Evolutionary conservation across 2,888 invertebrate species (phyloP), one percentile per base, ranked within the genome.

Genomic region (Tupiocoris notatus): DNA sequence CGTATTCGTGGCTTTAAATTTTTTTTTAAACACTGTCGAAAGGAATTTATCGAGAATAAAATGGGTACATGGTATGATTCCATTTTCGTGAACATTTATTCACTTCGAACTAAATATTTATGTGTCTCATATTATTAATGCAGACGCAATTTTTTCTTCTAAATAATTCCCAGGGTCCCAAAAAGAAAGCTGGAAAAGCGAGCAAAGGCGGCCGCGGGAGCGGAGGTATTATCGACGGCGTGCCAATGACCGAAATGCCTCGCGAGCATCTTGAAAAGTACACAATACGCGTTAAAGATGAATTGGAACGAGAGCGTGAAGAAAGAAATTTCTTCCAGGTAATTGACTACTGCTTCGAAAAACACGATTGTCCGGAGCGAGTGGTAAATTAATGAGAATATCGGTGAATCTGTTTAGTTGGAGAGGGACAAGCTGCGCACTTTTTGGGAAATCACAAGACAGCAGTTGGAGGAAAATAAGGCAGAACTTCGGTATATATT

Each of bases 291-390:
- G 89, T 96, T 20, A 91, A 94, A 83, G 94, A 94, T 83, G 96
- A 97, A 86, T 87, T 96, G 83, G 96, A 97, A 83, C 89, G 94
- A 76, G 97, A 98, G 84, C 87, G 97, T 81, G 97, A 97, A 84
- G 97, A 98, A 84, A 86, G 98, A 74, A 97, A 97, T 84, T 97
- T 92, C 84, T 97, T 96, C 82, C 97, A 97, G 85, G 84, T 97
- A 25, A 63, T 67, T 2, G 67, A 39, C 3, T 39, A 39, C n/a
- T n/a, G n/a, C n/a, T n/a, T n/a, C n/a, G n/a, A n/a, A n/a, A n/a
- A n/a, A n/a, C n/a, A n/a, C n/a, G n/a, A n/a, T n/a, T n/a, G n/a
- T n/a, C n/a, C n/a, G n/a, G n/a, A n/a, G n/a, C n/a, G n/a, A n/a
- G n/a, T n/a, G n/a, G n/a, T n/a, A n/a, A n/a, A n/a, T n/a, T n/a